Percentiles rank a stretch among this genome's conserved stretches.
These are phyloP conservation scores for Ceratotherium simum DNA, from an alignment of 2,113 vertebrate species.

Conservation along the genomic window DNA sequence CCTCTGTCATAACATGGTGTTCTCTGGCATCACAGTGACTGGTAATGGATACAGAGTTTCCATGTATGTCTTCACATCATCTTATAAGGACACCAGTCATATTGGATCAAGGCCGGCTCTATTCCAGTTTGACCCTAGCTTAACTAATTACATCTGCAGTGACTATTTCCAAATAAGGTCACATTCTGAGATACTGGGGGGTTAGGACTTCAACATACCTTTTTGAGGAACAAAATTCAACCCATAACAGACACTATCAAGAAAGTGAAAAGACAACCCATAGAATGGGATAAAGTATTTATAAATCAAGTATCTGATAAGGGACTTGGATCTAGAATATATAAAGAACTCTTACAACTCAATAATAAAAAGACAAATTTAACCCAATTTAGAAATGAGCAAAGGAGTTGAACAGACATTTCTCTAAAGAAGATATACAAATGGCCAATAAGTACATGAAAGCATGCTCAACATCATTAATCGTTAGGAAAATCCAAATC, in stretches of 20 bases:
- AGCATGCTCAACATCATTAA: background rate
- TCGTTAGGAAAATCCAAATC: background rate
- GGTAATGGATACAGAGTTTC: background rate
- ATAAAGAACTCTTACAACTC: background rate
- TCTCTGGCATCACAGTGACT: background rate
- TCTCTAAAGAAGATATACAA: background rate
- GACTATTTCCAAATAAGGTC: background rate
- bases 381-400: background rate
- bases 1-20: background rate
- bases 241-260: background rate
- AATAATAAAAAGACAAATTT: background rate
- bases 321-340: background rate
- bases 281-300: background rate
- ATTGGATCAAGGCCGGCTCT: background rate
- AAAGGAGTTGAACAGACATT: background rate
- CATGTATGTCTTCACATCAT: background rate
- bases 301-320: background rate
- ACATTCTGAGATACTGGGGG: background rate
- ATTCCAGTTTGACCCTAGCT: background rate
- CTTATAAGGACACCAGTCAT: background rate
- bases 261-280: background rate
- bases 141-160: background rate
- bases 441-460: background rate
- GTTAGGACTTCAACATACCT: background rate
- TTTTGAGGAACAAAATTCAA: background rate